phyloP scores from a whole-genome alignment of 2,888 invertebrate genomes.

The Drosophila differens region DNA sequence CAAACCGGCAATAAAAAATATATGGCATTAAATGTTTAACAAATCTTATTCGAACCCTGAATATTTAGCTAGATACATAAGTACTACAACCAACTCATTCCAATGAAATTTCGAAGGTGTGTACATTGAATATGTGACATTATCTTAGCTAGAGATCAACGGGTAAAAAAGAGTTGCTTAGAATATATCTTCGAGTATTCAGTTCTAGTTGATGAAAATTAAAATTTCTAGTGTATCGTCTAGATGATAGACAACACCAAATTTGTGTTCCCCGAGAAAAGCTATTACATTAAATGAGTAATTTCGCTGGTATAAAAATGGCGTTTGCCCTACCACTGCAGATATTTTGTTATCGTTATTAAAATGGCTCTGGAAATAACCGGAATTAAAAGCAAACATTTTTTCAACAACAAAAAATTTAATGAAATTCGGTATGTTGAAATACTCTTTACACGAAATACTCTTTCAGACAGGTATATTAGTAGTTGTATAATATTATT shows the following conservation, averaged over 20 bases:
- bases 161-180: not conserved
- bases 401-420: constrained; percentile 38
- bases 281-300: constrained; percentile 20
- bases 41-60: not conserved
- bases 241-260: not conserved
- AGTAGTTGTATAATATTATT: no score
- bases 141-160: no score
- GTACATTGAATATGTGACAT: not conserved
- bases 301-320: constrained; percentile 24
- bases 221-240: not conserved
- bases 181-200: not conserved
- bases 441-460: not conserved
- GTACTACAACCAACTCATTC: not conserved
- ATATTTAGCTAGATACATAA: not conserved
- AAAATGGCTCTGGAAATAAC: constrained; percentile 62
- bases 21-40: not conserved
- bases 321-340: constrained; percentile 8
- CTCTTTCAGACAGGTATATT: not conserved
- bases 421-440: not conserved
- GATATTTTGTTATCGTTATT: constrained; percentile 53
- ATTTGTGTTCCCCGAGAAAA: not conserved
- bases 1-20: not conserved
- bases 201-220: not conserved
- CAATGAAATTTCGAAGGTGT: not conserved
- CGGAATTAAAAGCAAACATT: constrained; percentile 78